Evolutionary conservation across 2,113 vertebrate genomes (phyloP).

Genomic region (Leuciscus idus): DNA sequence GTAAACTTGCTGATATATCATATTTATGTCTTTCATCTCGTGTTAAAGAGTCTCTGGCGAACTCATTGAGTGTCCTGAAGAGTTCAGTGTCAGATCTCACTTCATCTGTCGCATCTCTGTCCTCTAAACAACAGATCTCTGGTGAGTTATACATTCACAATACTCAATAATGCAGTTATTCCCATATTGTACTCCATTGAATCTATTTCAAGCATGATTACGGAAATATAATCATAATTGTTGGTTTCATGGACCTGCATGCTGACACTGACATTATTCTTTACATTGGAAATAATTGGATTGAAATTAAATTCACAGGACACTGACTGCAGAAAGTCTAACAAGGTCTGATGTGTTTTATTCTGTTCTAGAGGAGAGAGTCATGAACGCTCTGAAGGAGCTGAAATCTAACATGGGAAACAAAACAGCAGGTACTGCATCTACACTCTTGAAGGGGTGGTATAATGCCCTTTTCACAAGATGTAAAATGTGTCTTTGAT

Average conservation of each 20-base stretch:
- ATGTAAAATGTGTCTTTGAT: too few species aligned
- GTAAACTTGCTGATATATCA: background rate
- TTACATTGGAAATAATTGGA: background rate
- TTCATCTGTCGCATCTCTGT: background rate
- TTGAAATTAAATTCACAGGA: background rate
- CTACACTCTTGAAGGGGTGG: too few species aligned
- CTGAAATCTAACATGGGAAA: background rate
- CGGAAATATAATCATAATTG: background rate
- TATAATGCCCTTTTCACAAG: too few species aligned
- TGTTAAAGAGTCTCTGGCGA: constrained; percentile 2
- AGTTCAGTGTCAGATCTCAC: background rate
- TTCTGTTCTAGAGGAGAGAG: background rate
- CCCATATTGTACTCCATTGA: too few species aligned
- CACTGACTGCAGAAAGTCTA: background rate
- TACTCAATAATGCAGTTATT: too few species aligned
- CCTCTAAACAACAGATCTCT: too few species aligned
- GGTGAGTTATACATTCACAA: too few species aligned
- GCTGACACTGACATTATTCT: background rate
- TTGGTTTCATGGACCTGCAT: background rate
- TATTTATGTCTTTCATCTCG: background rate
- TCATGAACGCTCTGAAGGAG: background rate
- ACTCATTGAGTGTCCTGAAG: background rate
- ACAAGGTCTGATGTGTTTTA: background rate
- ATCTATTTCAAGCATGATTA: background rate
- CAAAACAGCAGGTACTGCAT: background rate